Conservation (phyloP, 2,888 invertebrate genomes). For the Schrankia costaestrigalis region DNA sequence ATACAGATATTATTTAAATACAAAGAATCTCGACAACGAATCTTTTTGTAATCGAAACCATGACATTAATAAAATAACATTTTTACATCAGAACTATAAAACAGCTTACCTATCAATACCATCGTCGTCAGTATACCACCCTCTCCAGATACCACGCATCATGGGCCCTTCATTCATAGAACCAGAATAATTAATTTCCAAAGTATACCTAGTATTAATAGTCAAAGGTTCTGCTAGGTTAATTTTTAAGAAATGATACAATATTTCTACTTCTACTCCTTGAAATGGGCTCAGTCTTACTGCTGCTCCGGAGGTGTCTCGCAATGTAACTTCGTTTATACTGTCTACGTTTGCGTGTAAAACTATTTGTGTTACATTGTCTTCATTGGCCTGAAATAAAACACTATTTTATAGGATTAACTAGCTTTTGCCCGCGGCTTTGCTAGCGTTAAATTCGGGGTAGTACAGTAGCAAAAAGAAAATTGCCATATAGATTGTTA, state of each 20-base stretch:
- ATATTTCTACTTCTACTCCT: slow-evolving; percentile 43
- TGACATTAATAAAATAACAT: too few relatives aligned
- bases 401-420: background rate
- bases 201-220: slow-evolving; percentile 51
- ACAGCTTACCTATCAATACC: slow-evolving; percentile 55
- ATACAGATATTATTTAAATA: too few relatives aligned
- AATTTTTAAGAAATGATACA: slow-evolving; percentile 69
- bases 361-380: slow-evolving; percentile 58
- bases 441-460: too few relatives aligned
- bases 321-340: slow-evolving; percentile 41
- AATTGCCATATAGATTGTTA: too few relatives aligned
- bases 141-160: slow-evolving; percentile 72
- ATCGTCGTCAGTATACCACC: slow-evolving; percentile 59
- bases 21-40: too few relatives aligned
- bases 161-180: slow-evolving; percentile 75
- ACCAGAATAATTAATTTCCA: slow-evolving; percentile 69
- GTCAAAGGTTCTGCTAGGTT: slow-evolving; percentile 47
- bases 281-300: slow-evolving; percentile 23
- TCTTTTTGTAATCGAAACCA: too few relatives aligned
- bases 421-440: too few relatives aligned
- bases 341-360: slow-evolving; percentile 73
- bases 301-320: slow-evolving; percentile 21
- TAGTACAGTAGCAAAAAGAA: too few relatives aligned
- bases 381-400: slow-evolving; percentile 47
- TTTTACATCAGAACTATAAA: too few relatives aligned